Base-by-base conservation (phyloP, 2,797 vertebrate genomes). In the Lutra lutra region DNA sequence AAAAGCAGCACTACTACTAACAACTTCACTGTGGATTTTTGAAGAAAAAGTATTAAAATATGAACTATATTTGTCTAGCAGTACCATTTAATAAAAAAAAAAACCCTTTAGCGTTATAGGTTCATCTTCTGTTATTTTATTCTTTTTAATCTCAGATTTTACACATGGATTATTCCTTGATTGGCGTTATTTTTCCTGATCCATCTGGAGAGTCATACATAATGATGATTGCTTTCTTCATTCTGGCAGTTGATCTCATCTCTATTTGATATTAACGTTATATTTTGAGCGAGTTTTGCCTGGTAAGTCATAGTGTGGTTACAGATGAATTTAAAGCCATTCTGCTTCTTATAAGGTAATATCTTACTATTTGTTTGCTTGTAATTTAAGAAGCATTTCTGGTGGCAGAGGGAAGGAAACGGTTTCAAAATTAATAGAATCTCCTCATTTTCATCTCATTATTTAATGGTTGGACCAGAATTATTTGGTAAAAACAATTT, bases 201-300 rank as follows among this genome's bases (percentile, higher is more conserved):
- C 93, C 99, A n/a, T 91, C 98, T 85, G 99, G 91, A 0, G 99
- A 99, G 4, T 99, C 99, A 8, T 98, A 99, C n/a, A 98, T 99
- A 18, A 98, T 99, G 3, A 99, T 99, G 66, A 98, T 96, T 0
- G 99, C 99, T 7, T 98, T 99, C 86, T 2, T 99, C 64, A 98
- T 99, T 98, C 98, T 99, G 95, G 83, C 98, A 18, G 48, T 99
- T 84, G 99, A 99, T 98, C 99, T n/a, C 1, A 99, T 95, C 97
- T 99, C 83, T 99, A 99, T 97, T 96, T 99, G 70, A 97, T 99
- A 80, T n/a, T 99, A 94, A 99, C 99, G 1, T 3, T 99, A 68
- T 99, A 99, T 97, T 98, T 99, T 5, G 99, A 99, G 98, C 99
- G 99, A 98, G 98, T 99, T 3, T 97, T 99, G 38, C 99, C 99